Conservation (phyloP, 2,113 vertebrate genomes). For the Syngnathus floridae region DNA sequence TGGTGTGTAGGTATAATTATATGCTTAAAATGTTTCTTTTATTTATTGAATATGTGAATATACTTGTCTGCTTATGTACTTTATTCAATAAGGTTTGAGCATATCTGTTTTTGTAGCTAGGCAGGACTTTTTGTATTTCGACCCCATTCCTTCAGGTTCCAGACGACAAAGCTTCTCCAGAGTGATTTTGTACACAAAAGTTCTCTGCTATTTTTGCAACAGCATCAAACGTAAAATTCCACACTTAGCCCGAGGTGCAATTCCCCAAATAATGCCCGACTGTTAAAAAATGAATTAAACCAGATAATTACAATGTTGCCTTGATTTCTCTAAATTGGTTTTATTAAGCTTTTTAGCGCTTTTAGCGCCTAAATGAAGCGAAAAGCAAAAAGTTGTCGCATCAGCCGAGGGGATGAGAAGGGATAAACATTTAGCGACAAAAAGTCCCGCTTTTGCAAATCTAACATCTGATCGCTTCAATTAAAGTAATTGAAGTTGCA, state of each 20-base stretch:
- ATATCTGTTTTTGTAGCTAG: too few relatives aligned
- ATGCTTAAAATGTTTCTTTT: too few relatives aligned
- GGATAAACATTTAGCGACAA: not conserved
- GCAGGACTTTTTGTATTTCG: too few relatives aligned
- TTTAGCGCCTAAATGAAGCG: conserved; percentile 15
- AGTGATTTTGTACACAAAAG: conserved; percentile 17
- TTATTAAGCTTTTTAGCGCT: not conserved
- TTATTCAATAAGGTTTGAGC: too few relatives aligned
- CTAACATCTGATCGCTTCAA: conserved; percentile 5
- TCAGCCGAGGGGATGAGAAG: conserved; percentile 6
- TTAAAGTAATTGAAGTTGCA: conserved; percentile 3
- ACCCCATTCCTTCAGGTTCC: too few relatives aligned
- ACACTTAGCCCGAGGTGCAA: conserved; percentile 38
- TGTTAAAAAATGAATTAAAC: conserved; percentile 24
- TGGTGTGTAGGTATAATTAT: too few relatives aligned
- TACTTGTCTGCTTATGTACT: too few relatives aligned
- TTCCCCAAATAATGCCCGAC: conserved; percentile 14
- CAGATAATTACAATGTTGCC: conserved; percentile 46
- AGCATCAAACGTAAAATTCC: conserved; percentile 39
- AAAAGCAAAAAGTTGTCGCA: conserved; percentile 3
- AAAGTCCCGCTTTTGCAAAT: conserved; percentile 1
- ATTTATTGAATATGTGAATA: too few relatives aligned
- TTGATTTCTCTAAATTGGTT: conserved; percentile 30
- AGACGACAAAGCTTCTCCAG: too few relatives aligned
- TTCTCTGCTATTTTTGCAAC: conserved; percentile 41